These are phyloP conservation scores for Lithodes maja DNA, from an alignment of 2,888 invertebrate genomes.

Conservation along the genomic window DNA sequence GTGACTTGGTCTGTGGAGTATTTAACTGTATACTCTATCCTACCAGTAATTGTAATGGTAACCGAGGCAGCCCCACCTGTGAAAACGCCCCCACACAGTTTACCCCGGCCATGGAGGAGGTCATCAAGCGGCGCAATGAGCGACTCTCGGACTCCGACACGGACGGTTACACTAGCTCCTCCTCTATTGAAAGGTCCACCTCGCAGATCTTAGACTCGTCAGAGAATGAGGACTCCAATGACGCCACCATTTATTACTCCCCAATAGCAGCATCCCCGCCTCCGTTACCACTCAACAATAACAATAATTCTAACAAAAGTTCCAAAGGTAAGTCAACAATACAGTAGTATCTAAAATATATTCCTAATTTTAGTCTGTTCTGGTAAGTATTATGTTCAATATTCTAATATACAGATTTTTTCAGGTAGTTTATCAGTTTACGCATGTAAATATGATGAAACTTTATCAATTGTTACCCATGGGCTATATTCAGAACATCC, in stretches of 20 bases:
- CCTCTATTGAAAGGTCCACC: slow-evolving; percentile 41
- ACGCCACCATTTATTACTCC: slow-evolving; percentile 53
- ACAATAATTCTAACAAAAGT: slow-evolving; percentile 24
- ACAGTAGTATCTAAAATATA: neutral
- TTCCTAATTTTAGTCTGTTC: neutral
- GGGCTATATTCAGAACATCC: slow-evolving; percentile 48
- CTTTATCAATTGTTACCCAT: slow-evolving; percentile 35
- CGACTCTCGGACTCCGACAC: slow-evolving; percentile 45
- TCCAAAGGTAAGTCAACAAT: slow-evolving; percentile 24
- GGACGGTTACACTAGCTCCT: slow-evolving; percentile 44
- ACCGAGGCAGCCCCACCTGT: slow-evolving; percentile 46
- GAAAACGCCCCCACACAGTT: slow-evolving; percentile 56
- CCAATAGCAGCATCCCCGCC: slow-evolving; percentile 42
- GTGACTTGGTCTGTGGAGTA: too few relatives aligned
- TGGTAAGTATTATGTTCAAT: neutral
- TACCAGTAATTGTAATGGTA: slow-evolving; percentile 52
- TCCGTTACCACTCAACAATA: neutral
- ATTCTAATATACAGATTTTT: neutral
- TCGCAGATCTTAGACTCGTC: slow-evolving; percentile 52
- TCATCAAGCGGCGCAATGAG: slow-evolving; percentile 51
- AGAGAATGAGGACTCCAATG: slow-evolving; percentile 59
- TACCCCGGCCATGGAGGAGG: slow-evolving; percentile 61
- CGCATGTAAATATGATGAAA: neutral
- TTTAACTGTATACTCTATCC: too few relatives aligned
- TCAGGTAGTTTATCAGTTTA: neutral